These are phyloP conservation scores for Carassius auratus DNA, from an alignment of 2,113 vertebrate genomes.

Conservation along the genomic window DNA sequence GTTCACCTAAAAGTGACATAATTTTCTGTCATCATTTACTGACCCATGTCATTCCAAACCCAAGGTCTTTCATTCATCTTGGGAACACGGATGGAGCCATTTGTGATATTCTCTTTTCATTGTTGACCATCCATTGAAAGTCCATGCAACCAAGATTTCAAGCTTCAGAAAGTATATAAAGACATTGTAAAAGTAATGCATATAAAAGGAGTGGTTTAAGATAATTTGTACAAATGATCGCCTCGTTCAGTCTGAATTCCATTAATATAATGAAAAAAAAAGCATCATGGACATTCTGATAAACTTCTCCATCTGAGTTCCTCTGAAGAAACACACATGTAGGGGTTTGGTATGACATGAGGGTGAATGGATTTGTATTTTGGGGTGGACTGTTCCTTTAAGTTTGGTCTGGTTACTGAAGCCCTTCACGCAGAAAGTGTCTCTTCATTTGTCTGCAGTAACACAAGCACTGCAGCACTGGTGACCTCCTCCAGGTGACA, in stretches of 20 bases:
- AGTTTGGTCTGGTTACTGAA: neutral
- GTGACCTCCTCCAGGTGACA: constrained; percentile 43
- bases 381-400: neutral
- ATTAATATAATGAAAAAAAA: neutral
- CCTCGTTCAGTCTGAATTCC: too few species aligned
- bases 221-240: too few species aligned
- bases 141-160: neutral
- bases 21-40: too few species aligned
- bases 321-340: neutral
- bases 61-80: too few species aligned
- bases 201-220: too few species aligned
- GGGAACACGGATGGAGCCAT: too few species aligned
- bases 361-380: neutral
- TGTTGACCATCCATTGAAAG: neutral
- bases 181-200: neutral
- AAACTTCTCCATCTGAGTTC: neutral
- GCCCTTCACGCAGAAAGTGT: constrained; percentile 27
- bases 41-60: too few species aligned
- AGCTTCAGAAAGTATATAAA: neutral
- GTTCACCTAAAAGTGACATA: too few species aligned
- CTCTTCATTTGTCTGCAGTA: constrained; percentile 52
- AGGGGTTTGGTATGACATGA: neutral
- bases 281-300: neutral
- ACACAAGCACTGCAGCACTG: constrained; percentile 41
- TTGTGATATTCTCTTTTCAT: neutral